Base-by-base conservation (phyloP, 2,888 invertebrate species). In the Opisthograptis luteolata region DNA sequence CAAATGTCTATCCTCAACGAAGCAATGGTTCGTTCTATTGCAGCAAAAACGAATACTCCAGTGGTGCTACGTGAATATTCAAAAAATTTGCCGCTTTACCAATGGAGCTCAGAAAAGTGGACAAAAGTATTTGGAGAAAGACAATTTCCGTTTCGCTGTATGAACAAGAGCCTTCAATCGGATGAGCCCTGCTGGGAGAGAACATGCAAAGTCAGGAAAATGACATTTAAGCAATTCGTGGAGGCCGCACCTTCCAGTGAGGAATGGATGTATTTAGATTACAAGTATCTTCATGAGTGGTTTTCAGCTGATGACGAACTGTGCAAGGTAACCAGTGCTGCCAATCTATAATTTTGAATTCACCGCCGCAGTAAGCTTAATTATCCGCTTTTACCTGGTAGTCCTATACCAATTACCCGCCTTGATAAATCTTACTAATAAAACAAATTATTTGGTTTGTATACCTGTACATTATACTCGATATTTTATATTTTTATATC, bases 211-310 rank as follows among this genome's bases (percentile, higher is more conserved):
- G 84, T 81, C 24, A 81, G 92, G 41, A 74, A 84, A 20, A 91
- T 94, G 74, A 93, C 92, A 1, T 92, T 96, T 62, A 76, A 83
- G 45, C 91, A 94, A 41, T 96, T 97, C 80, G 58, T 93, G 1
- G 71, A 87, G 5, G 68, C 76, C 15, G 67, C 71, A 17, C 60
- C 77, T 8, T 67, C 80, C 14, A 77, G 73, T 37, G 70, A 92
- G 2, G 89, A 93, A 58, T 96, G 96, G 94, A 92, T 94, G 81
- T 97, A 97, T 81, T 96, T 95, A 81, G 96, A 96, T 83, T 97
- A 97, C 74, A 96, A 96, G 84, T 93, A 96, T 77, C 91, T 97
- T 79, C 91, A 92, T 52, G 92, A 94, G 50, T 93, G 95, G 92
- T 94, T 95, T 69, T 72, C 79, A 42, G 80, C 91, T 35, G 89